A percentile compares a stretch with the other conserved stretches of the same genome.
phyloP scores from a whole-genome alignment of 2,113 vertebrate species.

The Fregetta grallaria region DNA sequence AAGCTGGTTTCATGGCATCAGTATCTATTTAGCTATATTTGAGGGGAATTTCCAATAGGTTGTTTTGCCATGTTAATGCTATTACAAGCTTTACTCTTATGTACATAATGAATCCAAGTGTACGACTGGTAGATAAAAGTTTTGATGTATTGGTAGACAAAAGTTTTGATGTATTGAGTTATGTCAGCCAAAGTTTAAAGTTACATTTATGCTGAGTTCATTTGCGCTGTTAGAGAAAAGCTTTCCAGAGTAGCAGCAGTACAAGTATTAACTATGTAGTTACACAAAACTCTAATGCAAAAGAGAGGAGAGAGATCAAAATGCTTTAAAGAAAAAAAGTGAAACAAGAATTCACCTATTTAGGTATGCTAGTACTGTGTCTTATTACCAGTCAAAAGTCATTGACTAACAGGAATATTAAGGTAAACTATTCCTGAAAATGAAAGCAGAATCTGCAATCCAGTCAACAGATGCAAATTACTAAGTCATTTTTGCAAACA shows the following conservation, averaged over 20 bases:
- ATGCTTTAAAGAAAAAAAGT: neutral
- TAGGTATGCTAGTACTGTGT: neutral
- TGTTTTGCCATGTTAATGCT: neutral
- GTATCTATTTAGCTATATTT: neutral
- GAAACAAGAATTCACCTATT: neutral
- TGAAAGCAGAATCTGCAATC: constrained; percentile 20
- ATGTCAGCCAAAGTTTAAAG: neutral
- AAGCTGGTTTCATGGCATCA: neutral
- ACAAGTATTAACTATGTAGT: neutral
- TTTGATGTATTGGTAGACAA: neutral
- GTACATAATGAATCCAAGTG: neutral
- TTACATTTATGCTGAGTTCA: neutral
- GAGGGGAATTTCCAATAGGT: neutral
- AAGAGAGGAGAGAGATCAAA: neutral
- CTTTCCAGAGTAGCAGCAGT: neutral
- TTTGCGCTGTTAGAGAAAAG: neutral
- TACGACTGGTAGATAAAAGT: neutral
- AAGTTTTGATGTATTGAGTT: neutral
- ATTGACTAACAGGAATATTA: constrained; percentile 22
- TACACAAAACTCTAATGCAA: neutral
- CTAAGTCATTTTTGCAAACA: constrained; percentile 29
- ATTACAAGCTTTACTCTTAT: neutral
- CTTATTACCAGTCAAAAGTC: neutral
- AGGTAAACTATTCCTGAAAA: neutral
- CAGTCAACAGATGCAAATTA: constrained; percentile 29